A percentile compares a stretch with the other conserved stretches of the same genome.
phyloP scores from a whole-genome alignment of 2,888 invertebrate genomes.

The Bibio marci region DNA sequence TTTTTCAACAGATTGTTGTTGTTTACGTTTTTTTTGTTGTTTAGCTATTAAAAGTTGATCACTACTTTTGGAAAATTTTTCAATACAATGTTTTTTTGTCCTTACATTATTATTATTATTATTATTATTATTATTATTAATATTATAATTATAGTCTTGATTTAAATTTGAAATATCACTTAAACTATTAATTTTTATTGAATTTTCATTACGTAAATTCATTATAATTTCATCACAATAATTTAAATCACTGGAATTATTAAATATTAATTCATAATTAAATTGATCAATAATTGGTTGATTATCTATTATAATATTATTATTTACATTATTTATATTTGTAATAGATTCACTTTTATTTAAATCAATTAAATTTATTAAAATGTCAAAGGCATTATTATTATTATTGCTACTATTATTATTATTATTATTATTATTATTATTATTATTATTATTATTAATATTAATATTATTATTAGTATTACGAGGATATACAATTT shows the following conservation, averaged over 20 bases:
- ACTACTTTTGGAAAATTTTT: not conserved
- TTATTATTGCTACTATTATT: not conserved
- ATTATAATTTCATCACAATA: constrained; percentile 1
- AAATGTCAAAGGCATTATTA: not conserved
- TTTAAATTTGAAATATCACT: not conserved
- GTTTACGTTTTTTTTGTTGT: not conserved
- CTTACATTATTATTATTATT: no score
- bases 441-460: constrained; percentile 2
- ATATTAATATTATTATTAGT: constrained; percentile 3
- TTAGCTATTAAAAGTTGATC: not conserved
- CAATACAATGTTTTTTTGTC: no score
- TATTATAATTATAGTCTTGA: no score
- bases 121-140: no score
- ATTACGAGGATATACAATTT: not conserved
- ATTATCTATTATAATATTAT: not conserved
- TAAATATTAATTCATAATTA: constrained; percentile 4
- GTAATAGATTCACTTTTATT: no score
- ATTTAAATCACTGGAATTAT: constrained; percentile 1
- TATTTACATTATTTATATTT: no score
- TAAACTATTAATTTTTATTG: not conserved
- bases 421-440: constrained; percentile 2
- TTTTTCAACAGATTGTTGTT: no score
- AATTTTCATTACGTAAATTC: not conserved
- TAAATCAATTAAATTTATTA: no score
- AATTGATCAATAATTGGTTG: constrained; percentile 1